Evolutionary conservation across 2,113 vertebrate genomes (phyloP).

Genomic region (Argyrosomus japonicus): DNA sequence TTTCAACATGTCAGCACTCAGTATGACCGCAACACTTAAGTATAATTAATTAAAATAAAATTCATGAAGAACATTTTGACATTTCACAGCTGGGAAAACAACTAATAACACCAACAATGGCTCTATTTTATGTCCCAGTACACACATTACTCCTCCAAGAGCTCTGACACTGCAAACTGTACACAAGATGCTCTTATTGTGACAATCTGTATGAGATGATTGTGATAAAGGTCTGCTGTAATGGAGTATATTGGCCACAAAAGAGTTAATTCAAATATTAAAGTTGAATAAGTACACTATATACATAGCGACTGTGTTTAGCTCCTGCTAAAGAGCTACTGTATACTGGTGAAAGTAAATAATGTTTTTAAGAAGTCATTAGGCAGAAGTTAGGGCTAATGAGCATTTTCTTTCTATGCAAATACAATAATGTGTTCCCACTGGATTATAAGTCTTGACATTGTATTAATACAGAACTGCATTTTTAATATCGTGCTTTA

Average conservation of each 20-base stretch:
- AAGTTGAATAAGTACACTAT: background rate
- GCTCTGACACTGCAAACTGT: background rate
- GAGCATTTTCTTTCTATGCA: slow-evolving; percentile 21
- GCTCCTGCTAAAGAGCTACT: background rate
- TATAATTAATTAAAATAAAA: background rate
- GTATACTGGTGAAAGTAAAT: background rate
- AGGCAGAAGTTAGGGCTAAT: background rate
- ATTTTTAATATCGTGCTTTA: background rate
- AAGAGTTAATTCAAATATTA: background rate
- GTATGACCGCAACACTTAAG: background rate
- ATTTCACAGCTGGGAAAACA: background rate
- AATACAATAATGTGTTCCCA: background rate
- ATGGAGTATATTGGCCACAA: too few relatives aligned
- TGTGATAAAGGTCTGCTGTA: background rate
- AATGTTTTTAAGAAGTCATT: background rate
- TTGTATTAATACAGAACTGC: background rate
- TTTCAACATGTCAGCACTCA: too few relatives aligned
- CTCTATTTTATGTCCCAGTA: background rate
- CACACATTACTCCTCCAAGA: background rate
- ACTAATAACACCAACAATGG: background rate
- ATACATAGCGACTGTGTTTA: background rate
- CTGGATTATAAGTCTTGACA: background rate
- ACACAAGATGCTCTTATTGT: background rate
- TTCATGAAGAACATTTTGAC: background rate
- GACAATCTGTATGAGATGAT: background rate